Percentiles rank a stretch among this genome's conserved stretches.
phyloP scores from a whole-genome alignment of 2,888 invertebrate genomes.

The Drosophila paranaensis region DNA sequence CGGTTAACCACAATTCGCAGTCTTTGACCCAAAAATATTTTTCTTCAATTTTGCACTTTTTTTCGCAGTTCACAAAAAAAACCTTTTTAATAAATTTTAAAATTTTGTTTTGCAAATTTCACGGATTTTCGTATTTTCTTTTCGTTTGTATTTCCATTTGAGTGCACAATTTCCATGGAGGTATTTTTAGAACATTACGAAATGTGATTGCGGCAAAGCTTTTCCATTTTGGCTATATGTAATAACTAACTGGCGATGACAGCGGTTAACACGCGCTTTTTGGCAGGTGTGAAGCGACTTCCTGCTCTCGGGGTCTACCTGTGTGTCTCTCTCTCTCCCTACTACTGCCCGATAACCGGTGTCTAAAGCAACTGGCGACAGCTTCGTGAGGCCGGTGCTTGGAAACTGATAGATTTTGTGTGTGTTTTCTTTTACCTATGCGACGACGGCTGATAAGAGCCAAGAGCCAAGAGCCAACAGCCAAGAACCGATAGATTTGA shows the following conservation, averaged over 20 bases:
- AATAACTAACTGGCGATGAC: conserved; percentile 11
- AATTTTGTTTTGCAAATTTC: conserved; percentile 37
- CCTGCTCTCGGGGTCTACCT: neutral
- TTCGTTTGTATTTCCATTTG: conserved; percentile 36
- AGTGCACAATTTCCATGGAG: conserved; percentile 66
- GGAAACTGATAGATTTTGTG: conserved; percentile 33
- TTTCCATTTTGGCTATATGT: conserved; percentile 19
- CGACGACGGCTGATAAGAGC: conserved; percentile 34
- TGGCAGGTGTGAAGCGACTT: neutral
- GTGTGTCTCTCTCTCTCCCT: neutral
- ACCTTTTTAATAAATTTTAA: neutral
- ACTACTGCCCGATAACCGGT: conserved; percentile 47
- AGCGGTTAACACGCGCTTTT: conserved; percentile 20
- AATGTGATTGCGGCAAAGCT: conserved; percentile 29
- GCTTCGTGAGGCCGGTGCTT: conserved; percentile 21
- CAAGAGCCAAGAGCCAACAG: neutral
- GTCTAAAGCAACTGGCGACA: conserved; percentile 43
- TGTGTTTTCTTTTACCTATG: conserved; percentile 29
- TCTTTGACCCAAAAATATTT: conserved; percentile 10
- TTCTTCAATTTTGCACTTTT: conserved; percentile 1
- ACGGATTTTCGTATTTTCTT: conserved; percentile 20
- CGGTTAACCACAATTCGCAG: conserved; percentile 18
- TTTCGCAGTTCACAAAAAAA: neutral
- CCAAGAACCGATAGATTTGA: conserved; percentile 33
- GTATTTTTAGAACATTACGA: conserved; percentile 74